These are phyloP conservation scores for Fundulus diaphanus DNA, from an alignment of 2,797 vertebrate genomes.

Conservation along the genomic window DNA sequence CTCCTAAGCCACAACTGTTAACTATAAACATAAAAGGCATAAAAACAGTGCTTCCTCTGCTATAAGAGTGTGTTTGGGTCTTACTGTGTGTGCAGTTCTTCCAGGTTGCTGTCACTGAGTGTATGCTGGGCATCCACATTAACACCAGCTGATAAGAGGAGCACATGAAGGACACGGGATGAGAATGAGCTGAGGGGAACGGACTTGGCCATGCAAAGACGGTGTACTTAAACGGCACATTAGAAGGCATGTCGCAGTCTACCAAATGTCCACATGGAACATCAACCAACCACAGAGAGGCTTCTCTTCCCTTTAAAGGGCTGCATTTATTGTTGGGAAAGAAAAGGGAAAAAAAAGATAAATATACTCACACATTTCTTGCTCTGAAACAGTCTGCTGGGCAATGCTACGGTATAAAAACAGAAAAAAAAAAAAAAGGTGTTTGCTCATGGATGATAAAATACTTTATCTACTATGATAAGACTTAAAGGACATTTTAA, in stretches of 20 bases:
- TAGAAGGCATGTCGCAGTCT: constrained; percentile 30
- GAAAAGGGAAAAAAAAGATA: too few relatives aligned
- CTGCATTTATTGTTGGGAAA: not conserved
- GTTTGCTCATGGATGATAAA: not conserved
- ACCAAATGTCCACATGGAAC: constrained; percentile 20
- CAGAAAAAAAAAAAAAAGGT: constrained; percentile 14
- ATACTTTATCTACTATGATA: not conserved
- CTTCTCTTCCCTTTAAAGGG: constrained; percentile 24
- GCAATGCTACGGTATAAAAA: constrained; percentile 53
- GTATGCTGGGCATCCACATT: constrained; percentile 54
- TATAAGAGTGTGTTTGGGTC: constrained; percentile 31
- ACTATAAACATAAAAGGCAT: not conserved
- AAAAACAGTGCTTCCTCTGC: not conserved
- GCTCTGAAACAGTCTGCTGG: constrained; percentile 55
- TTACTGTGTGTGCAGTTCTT: constrained; percentile 77
- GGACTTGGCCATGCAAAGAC: constrained; percentile 16
- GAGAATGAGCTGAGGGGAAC: constrained; percentile 3
- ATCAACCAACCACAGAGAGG: constrained; percentile 41
- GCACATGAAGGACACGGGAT: constrained; percentile 29
- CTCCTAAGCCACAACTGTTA: not conserved
- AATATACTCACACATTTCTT: constrained; percentile 75
- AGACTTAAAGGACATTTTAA: not conserved
- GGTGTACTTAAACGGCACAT: not conserved
- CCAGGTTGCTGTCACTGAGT: constrained; percentile 59
- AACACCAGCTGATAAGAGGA: constrained; percentile 55